Evolutionary conservation across 2,113 vertebrate species (phyloP).

Genomic region (Crotalus helleri): DNA sequence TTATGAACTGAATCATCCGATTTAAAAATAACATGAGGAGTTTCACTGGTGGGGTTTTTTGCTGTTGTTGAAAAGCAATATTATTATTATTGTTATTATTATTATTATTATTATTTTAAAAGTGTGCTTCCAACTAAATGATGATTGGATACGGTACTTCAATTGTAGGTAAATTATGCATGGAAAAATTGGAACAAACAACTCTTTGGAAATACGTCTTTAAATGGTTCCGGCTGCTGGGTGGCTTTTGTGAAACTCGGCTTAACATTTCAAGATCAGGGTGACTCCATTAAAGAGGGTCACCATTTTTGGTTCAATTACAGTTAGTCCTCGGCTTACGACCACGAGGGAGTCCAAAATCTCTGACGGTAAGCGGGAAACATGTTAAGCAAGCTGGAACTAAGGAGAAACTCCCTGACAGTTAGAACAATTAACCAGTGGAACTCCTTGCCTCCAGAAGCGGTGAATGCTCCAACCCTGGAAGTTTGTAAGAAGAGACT

Average conservation of each 20-base stretch:
- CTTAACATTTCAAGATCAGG: not conserved
- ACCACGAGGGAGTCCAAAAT: not conserved
- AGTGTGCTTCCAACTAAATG: not conserved
- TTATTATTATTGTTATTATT: not conserved
- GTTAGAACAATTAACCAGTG: too few species aligned
- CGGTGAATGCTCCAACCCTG: too few species aligned
- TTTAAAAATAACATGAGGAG: not conserved
- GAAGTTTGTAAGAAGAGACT: too few species aligned
- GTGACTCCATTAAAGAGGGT: not conserved
- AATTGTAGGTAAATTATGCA: too few species aligned
- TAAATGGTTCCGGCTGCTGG: accelerated
- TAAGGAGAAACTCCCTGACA: too few species aligned
- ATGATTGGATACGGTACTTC: not conserved
- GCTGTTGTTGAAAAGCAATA: not conserved
- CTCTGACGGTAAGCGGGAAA: not conserved
- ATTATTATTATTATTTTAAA: not conserved
- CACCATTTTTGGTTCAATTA: not conserved
- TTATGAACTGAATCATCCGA: not conserved
- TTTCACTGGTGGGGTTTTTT: not conserved
- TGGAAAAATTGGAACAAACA: not conserved
- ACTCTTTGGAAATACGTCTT: too few species aligned
- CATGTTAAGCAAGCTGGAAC: too few species aligned
- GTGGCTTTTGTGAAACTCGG: not conserved
- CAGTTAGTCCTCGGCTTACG: not conserved
- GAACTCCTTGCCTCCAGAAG: too few species aligned